Conservation (phyloP, 2,888 invertebrate genomes). For the Plusia festucae region DNA sequence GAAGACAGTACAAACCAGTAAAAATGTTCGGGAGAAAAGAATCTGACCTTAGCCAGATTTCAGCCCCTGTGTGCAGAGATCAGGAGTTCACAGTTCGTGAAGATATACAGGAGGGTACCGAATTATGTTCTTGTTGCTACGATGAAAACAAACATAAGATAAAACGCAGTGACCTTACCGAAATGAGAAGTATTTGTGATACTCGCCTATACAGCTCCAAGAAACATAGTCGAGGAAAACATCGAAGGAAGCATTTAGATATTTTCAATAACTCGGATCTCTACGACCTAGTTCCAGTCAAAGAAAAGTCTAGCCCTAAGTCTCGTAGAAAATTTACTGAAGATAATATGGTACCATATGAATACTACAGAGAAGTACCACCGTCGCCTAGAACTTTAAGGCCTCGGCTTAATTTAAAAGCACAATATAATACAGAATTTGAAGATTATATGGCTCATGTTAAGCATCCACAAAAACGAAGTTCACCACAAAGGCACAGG, state of each 20-base stretch:
- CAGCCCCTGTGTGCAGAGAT: constrained; percentile 82
- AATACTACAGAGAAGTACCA: constrained; percentile 77
- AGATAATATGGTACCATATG: constrained; percentile 64
- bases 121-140: constrained; percentile 76
- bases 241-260: constrained; percentile 61
- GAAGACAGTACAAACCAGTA: constrained; percentile 78
- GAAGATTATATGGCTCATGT: constrained; percentile 62
- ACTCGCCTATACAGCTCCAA: constrained; percentile 75
- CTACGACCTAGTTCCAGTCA: constrained; percentile 83
- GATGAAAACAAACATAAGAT: constrained; percentile 53
- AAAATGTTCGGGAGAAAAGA: constrained; percentile 74
- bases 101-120: constrained; percentile 65
- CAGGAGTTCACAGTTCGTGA: constrained; percentile 69
- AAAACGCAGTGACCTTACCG: constrained; percentile 64
- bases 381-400: constrained; percentile 80
- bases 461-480: constrained; percentile 43
- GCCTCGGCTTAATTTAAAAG: constrained; percentile 78
- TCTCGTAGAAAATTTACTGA: constrained; percentile 74
- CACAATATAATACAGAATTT: constrained; percentile 71
- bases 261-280: constrained; percentile 74
- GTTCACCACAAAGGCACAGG: constrained; percentile 49
- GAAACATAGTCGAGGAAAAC: constrained; percentile 61
- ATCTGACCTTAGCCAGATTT: constrained; percentile 79
- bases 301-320: constrained; percentile 82
- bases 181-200: constrained; percentile 78